These are phyloP conservation scores for Sigmodon hispidus DNA, from an alignment of 2,113 vertebrate species.

Conservation along the genomic window DNA sequence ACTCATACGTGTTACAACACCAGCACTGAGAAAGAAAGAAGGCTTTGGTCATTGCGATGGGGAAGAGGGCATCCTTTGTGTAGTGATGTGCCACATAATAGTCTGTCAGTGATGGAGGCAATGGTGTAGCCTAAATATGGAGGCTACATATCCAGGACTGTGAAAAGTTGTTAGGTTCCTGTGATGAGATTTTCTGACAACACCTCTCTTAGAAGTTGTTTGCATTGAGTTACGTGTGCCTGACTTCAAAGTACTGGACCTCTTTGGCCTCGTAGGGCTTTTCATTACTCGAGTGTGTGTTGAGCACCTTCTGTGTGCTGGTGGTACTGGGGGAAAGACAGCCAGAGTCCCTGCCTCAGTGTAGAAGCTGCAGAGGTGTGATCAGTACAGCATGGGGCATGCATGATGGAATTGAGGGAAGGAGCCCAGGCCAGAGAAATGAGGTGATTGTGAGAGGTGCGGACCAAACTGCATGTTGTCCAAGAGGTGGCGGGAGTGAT, in stretches of 20 bases:
- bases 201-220: background rate
- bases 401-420: background rate
- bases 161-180: background rate
- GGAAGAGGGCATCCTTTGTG: background rate
- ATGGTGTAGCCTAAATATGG: background rate
- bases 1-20: background rate
- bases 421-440: background rate
- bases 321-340: background rate
- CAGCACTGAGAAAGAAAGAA: background rate
- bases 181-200: background rate
- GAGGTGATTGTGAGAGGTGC: background rate
- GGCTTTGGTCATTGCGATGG: background rate
- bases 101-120: background rate
- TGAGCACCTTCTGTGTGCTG: background rate
- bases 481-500: background rate
- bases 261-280: background rate
- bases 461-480: background rate
- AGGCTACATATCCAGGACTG: background rate
- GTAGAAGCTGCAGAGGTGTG: background rate
- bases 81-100: background rate
- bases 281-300: background rate
- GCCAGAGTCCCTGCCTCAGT: background rate
- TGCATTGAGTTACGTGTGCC: background rate
- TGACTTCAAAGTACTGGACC: background rate
- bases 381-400: background rate